These are phyloP conservation scores for Zaprionus inermis DNA, from an alignment of 1,140 invertebrate genomes.

Conservation along the genomic window DNA sequence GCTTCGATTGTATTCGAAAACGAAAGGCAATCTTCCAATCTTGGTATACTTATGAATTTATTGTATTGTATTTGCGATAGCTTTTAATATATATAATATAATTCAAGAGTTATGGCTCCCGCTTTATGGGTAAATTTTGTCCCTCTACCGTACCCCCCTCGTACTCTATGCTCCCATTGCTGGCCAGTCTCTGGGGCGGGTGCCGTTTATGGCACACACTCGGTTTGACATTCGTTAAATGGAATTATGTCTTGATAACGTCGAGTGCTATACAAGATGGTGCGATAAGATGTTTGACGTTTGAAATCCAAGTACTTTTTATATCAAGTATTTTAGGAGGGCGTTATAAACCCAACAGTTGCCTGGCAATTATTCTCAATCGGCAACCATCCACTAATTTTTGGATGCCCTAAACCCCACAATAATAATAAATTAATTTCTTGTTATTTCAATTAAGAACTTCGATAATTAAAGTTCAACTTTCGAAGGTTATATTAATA, in stretches of 20 bases:
- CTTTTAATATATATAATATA: constrained; percentile 5
- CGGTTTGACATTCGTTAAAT: constrained; percentile 58
- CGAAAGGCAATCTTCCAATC: background rate
- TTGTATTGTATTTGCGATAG: constrained; percentile 12
- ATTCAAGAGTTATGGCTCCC: constrained; percentile 16
- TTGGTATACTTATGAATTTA: constrained; percentile 29
- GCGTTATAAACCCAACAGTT: constrained; percentile 32
- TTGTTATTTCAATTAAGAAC: constrained; percentile 27
- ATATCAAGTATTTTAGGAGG: constrained; percentile 36
- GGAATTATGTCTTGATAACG: constrained; percentile 60
- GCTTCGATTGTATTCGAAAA: background rate
- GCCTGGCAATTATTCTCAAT: constrained; percentile 23
- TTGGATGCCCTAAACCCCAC: constrained; percentile 4
- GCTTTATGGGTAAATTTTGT: constrained; percentile 15
- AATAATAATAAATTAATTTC: constrained; percentile 16
- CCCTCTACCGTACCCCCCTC: background rate
- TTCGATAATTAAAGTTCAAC: constrained; percentile 29
- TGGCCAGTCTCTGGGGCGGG: constrained; percentile 20
- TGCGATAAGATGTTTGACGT: constrained; percentile 45
- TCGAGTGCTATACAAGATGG: constrained; percentile 56
- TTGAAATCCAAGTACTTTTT: constrained; percentile 34
- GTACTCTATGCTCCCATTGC: background rate
- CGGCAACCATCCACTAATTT: constrained; percentile 4
- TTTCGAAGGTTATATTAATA: constrained; percentile 57
- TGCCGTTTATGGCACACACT: constrained; percentile 39